Evolutionary conservation across 2,113 vertebrate genomes (phyloP).

Genomic region (Psittacus erithacus): DNA sequence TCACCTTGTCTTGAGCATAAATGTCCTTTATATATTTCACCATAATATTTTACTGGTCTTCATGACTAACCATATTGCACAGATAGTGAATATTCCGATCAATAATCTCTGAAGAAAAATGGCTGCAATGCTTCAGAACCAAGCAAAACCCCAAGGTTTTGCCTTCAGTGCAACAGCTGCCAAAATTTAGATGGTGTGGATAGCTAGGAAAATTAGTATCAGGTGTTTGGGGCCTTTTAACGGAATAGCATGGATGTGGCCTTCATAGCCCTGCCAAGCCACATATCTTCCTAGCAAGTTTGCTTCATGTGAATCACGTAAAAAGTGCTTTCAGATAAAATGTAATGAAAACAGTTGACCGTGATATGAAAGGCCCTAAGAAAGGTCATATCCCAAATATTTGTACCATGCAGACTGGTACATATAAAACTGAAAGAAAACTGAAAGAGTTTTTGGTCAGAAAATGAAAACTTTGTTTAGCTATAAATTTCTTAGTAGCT

Average conservation of each 20-base stretch:
- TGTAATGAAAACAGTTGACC: background rate
- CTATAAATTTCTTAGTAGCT: conserved; percentile 30
- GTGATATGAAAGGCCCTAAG: background rate
- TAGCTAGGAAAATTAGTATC: conserved; percentile 42
- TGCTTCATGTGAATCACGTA: background rate
- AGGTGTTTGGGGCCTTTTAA: conserved; percentile 24
- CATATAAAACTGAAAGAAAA: background rate
- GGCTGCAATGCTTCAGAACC: background rate
- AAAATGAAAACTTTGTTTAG: conserved; percentile 32
- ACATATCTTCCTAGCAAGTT: background rate
- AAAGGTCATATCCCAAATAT: background rate
- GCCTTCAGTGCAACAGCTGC: background rate
- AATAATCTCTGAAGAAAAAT: background rate
- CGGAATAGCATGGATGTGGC: background rate
- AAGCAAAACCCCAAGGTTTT: background rate
- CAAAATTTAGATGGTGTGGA: conserved; percentile 41
- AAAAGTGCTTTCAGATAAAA: conserved; percentile 33
- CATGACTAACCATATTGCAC: background rate
- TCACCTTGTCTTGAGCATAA: background rate
- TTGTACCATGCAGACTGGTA: background rate
- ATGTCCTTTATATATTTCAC: background rate
- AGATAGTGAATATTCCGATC: background rate
- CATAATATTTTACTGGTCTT: background rate
- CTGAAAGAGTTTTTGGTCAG: background rate
- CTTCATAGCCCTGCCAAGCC: background rate